phyloP scores from a whole-genome alignment of 1,140 invertebrate species.

The Drosophila bocqueti region DNA sequence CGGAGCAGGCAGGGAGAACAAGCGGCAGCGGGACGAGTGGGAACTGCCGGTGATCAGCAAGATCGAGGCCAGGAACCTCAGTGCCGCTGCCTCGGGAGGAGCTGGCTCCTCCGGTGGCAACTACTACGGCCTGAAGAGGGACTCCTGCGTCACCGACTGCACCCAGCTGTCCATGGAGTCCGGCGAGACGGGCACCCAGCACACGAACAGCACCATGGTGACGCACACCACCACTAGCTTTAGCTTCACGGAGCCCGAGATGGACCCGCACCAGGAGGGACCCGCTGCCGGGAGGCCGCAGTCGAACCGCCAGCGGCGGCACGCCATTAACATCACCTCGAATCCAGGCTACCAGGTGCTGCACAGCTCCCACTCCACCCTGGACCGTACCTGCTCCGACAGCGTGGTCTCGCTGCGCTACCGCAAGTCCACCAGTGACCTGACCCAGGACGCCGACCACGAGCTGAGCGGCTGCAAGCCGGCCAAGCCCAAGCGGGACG shows the following conservation, averaged over 20 bases:
- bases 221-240: conserved; percentile 83
- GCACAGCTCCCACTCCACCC: conserved; percentile 82
- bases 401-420: conserved; percentile 85
- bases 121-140: conserved; percentile 70
- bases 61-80: conserved; percentile 63
- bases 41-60: conserved; percentile 73
- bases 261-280: conserved; percentile 8
- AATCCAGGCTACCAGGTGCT: conserved; percentile 84
- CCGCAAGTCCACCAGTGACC: conserved; percentile 90
- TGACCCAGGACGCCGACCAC: conserved; percentile 87
- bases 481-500: conserved; percentile 53
- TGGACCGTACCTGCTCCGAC: conserved; percentile 84
- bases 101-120: conserved; percentile 2
- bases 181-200: conserved; percentile 64
- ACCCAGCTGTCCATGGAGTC: conserved; percentile 81
- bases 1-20: conserved; percentile 16
- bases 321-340: conserved; percentile 84
- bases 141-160: conserved; percentile 81
- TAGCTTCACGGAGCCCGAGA: conserved; percentile 72
- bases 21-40: conserved; percentile 71
- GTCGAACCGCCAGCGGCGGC: conserved; percentile 65
- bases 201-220: conserved; percentile 69
- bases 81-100: conserved; percentile 35
- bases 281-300: conserved; percentile 8
- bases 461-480: conserved; percentile 71